Percentiles rank a stretch among this genome's conserved stretches.
These are phyloP conservation scores for Pollenia angustigena DNA, from an alignment of 2,888 invertebrate genomes.

Conservation along the genomic window DNA sequence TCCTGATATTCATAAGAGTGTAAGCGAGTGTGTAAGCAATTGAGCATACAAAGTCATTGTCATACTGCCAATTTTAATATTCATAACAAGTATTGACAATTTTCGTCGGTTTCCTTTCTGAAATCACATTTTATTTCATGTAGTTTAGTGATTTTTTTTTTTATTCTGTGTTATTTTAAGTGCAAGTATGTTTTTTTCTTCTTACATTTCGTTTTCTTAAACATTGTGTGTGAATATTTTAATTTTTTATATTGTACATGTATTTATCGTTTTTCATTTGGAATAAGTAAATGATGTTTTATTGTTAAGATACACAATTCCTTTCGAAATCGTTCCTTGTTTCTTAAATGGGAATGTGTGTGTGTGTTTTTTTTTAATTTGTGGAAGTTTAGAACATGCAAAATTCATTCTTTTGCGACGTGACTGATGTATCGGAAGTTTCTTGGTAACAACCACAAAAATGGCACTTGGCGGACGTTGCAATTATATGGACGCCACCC, in stretches of 20 bases:
- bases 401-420: conserved; percentile 71
- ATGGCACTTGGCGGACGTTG: conserved; percentile 74
- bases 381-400: conserved; percentile 70
- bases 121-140: conserved; percentile 69
- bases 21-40: neutral
- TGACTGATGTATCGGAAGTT: conserved; percentile 73
- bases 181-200: conserved; percentile 49
- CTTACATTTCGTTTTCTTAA: conserved; percentile 5
- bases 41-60: conserved; percentile 47
- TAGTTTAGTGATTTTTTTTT: conserved; percentile 57
- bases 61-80: conserved; percentile 78
- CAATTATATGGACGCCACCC: conserved; percentile 76
- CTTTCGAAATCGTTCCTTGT: too few species aligned
- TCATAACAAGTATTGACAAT: conserved; percentile 80
- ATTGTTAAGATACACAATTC: conserved; percentile 41
- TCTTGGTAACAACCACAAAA: conserved; percentile 69
- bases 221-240: conserved; percentile 47
- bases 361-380: conserved; percentile 30
- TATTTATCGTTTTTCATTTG: conserved; percentile 39
- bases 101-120: conserved; percentile 79
- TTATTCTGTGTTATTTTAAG: conserved; percentile 48
- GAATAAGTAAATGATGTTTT: conserved; percentile 54
- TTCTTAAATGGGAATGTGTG: neutral
- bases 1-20: conserved; percentile 48
- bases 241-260: conserved; percentile 20